Conservation (phyloP, 2,113 vertebrate genomes). For the Tachysurus vachellii region DNA sequence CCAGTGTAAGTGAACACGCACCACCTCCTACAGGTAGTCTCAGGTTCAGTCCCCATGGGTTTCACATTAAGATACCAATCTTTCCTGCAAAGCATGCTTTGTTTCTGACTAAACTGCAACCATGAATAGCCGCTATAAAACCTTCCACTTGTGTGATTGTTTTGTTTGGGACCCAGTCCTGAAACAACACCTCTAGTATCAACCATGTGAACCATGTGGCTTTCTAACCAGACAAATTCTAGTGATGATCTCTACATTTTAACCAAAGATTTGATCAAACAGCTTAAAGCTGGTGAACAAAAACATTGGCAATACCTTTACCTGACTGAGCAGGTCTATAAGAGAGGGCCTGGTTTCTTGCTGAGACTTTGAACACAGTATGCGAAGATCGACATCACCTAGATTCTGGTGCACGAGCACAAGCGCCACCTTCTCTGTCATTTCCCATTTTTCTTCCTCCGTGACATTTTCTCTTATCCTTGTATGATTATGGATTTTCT, state of each 20-base stretch:
- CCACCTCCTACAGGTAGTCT: too few relatives aligned
- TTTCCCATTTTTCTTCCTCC: neutral
- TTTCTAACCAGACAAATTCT: neutral
- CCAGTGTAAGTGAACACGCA: too few relatives aligned
- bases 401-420: neutral
- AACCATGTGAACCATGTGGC: neutral
- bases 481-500: conserved; percentile 42
- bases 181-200: neutral
- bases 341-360: neutral
- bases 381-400: neutral
- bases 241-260: neutral
- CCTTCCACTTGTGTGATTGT: neutral
- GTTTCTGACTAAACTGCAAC: too few relatives aligned
- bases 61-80: too few relatives aligned
- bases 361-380: conserved; percentile 27
- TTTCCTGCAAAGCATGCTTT: too few relatives aligned
- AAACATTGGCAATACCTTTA: neutral
- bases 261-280: neutral
- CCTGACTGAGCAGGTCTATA: neutral
- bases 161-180: neutral
- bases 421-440: neutral
- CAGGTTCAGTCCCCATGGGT: too few relatives aligned
- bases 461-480: conserved; percentile 31
- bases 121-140: neutral
- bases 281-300: neutral